Evolutionary conservation across 2,113 vertebrate genomes (phyloP), one percentile per base, ranked within the genome.

Genomic region (Steatornis caripensis): DNA sequence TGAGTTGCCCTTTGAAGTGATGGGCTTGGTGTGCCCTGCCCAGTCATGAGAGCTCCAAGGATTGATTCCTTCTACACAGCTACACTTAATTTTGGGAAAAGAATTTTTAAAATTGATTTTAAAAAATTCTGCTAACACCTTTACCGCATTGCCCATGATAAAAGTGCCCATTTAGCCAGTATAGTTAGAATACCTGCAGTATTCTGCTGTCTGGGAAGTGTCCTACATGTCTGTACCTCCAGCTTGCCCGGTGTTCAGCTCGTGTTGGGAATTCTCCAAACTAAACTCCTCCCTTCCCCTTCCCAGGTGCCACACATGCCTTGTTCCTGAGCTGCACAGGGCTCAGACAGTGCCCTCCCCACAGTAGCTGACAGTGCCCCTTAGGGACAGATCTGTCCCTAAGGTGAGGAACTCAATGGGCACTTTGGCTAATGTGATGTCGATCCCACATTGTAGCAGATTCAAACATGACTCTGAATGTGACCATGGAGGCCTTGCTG

Each of bases 131-230:
- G 34, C 71, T 79, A 84, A n/a, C 4, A 5, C 30, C 75, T 80
- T 72, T 57, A 93, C 30, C 24, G 11, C 10, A 13, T 24, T 58
- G 27, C 49, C 10, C 3, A 3, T 43, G 45, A 60, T 29, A 64
- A 32, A 64, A 61, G 71, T 54, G 49, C 46, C 29, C 75, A 32
- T 87, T 81, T 54, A 54, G 39, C 4, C 11, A 12, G 29, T 3
- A 32, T 4, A 69, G 61, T 46, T 70, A 60, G 29, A 93, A 6
- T 53, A 75, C 57, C 88, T 80, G 82, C 43, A 15, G 61, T 55
- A 39, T 61, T 90, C 88, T 88, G 65, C 66, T 60, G 30, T 71
- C 75, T 93, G 79, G 83, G 88, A 94, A 88, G 90, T 30, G 70
- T 93, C 78, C 70, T 90, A 84, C 53, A 53, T 6, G 5, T 23